These are phyloP conservation scores for Hydraecia micacea DNA, from an alignment of 2,888 invertebrate genomes.

Conservation along the genomic window DNA sequence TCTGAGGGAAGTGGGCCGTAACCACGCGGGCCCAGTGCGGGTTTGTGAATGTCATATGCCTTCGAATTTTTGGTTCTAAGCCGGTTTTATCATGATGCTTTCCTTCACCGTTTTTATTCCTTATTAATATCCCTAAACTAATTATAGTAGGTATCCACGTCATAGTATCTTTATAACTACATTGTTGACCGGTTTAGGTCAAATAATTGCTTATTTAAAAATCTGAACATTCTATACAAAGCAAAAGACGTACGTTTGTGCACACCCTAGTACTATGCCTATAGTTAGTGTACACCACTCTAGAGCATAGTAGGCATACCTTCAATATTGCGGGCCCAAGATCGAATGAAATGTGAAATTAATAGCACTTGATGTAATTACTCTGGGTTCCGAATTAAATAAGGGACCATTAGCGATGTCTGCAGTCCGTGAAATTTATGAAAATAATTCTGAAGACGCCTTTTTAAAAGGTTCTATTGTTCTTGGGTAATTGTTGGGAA, in stretches of 20 bases:
- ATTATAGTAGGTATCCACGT: background rate
- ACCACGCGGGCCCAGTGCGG: background rate
- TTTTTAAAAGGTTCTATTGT: conserved; percentile 78
- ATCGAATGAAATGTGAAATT: conserved; percentile 83
- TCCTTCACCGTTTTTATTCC: background rate
- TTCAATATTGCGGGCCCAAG: conserved; percentile 74
- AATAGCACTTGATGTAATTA: conserved; percentile 86
- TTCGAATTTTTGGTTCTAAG: background rate
- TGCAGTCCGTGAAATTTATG: conserved; percentile 75
- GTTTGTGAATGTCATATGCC: background rate
- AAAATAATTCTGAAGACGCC: conserved; percentile 77
- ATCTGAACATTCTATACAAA: background rate
- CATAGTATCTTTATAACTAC: background rate
- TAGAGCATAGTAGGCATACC: conserved; percentile 67
- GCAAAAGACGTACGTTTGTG: conserved; percentile 2
- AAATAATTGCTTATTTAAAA: background rate
- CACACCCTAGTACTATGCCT: conserved; percentile 14
- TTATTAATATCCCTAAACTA: background rate
- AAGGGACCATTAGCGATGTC: conserved; percentile 81
- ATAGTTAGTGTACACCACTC: conserved; percentile 38
- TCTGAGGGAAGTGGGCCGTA: background rate
- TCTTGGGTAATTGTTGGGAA: conserved; percentile 73
- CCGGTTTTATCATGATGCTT: too few species aligned
- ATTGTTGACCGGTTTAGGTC: too few species aligned
- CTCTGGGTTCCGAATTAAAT: conserved; percentile 80